Evolutionary conservation across 2,888 invertebrate species (phyloP), one percentile per base, ranked within the genome.

Genomic region (Frankliniella intonsa): DNA sequence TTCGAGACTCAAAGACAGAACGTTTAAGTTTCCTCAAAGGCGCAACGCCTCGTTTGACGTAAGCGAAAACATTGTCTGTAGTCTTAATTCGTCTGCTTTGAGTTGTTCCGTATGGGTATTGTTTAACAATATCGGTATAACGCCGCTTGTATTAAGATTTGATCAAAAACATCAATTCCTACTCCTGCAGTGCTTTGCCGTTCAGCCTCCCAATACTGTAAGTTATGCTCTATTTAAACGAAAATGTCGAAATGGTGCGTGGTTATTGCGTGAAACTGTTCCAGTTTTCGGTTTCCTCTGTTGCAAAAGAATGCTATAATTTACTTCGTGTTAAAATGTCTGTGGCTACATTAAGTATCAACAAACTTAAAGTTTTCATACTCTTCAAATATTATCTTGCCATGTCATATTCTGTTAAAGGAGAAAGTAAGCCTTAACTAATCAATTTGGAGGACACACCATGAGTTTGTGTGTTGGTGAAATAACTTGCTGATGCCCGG

Each of bases 61-160:
- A 76, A 76, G 69, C 69, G 69, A 76, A 76, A 76, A 76, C 69
- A 76, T 25, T 76, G 69, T 76, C 69, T 25, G 69, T 25, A 76
- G 25, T 76, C 11, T 10, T 62, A 25, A 25, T 76, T 76, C 69
- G 69, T 76, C 69, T 76, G 69, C 69, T 76, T 8, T 76, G 69
- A 11, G 25, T n/a, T 76, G 69, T 76, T 76, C 69, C 69, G 25
- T 76, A 76, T 76, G 69, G 69, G 9, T 25, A 22, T 76, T 25
- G 25, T 3, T 76, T 25, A 25, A 22, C 25, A 25, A 22, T 10
- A 62, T 62, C 17, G 14, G 62, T 62, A 14, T n/a, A n/a, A 14
- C n/a, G n/a, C n/a, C 55, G 55, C 1, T 25, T 10, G 25, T 76
- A 22, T 76, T 76, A 25, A 9, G 8, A 25, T 76, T 12, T 3